phyloP scores from a whole-genome alignment of 2,888 invertebrate species.

The Meghimatium bilineatum region DNA sequence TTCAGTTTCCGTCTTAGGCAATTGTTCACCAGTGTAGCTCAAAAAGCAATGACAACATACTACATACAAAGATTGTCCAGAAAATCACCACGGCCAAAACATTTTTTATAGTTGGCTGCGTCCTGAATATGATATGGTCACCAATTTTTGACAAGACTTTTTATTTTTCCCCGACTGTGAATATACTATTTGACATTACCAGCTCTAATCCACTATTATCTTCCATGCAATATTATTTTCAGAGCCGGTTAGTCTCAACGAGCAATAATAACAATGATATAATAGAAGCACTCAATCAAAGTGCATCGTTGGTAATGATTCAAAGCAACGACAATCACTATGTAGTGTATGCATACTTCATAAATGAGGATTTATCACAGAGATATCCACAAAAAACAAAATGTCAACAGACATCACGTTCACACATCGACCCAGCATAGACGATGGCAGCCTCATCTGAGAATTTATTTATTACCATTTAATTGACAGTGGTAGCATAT shows the following conservation, averaged over 20 bases:
- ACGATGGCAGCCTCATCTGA: background rate
- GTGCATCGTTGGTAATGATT: background rate
- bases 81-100: too few species aligned
- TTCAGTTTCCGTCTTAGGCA: too few species aligned
- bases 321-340: background rate
- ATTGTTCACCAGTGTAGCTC: too few species aligned
- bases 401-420: background rate
- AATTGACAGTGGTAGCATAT: background rate
- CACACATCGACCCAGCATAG: background rate
- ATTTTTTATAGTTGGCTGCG: too few species aligned
- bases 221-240: background rate
- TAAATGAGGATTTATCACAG: background rate
- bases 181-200: background rate
- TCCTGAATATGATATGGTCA: too few species aligned
- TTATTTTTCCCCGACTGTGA: too few species aligned
- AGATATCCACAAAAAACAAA: background rate
- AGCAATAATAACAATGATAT: background rate
- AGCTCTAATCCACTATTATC: background rate
- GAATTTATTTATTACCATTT: background rate
- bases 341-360: constrained; percentile 34
- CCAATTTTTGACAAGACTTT: too few species aligned
- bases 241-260: background rate
- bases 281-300: background rate
- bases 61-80: too few species aligned
- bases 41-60: too few species aligned